These are phyloP conservation scores for Eristalinus sepulchralis DNA, from an alignment of 2,888 invertebrate species.

Conservation along the genomic window DNA sequence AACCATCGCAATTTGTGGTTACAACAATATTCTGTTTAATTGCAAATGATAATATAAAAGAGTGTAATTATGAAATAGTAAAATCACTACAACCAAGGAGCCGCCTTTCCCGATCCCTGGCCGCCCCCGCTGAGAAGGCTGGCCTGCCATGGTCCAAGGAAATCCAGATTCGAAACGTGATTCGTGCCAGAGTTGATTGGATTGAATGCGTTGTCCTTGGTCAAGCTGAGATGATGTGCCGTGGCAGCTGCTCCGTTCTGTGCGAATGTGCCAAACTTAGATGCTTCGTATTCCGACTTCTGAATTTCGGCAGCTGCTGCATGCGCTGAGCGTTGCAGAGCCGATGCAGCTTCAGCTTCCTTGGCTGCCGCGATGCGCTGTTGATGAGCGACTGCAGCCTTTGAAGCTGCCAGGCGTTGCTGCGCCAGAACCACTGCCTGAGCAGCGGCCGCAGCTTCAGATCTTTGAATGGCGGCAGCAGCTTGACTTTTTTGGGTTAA, in stretches of 20 bases:
- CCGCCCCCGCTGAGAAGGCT: slow-evolving; percentile 63
- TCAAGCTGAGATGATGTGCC: slow-evolving; percentile 83
- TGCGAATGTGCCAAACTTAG: slow-evolving; percentile 84
- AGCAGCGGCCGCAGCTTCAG: slow-evolving; percentile 86
- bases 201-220: slow-evolving; percentile 83
- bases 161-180: slow-evolving; percentile 77
- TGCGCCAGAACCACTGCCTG: slow-evolving; percentile 86
- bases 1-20: background rate
- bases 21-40: slow-evolving; percentile 29
- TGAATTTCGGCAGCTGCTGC: slow-evolving; percentile 87
- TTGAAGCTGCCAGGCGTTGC: slow-evolving; percentile 86
- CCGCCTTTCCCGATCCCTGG: slow-evolving; percentile 56
- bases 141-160: slow-evolving; percentile 76
- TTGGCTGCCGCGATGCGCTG: slow-evolving; percentile 87
- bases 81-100: slow-evolving; percentile 24
- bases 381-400: slow-evolving; percentile 87
- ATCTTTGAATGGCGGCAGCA: slow-evolving; percentile 85
- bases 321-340: slow-evolving; percentile 86
- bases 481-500: slow-evolving; percentile 85
- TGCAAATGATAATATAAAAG: slow-evolving; percentile 9
- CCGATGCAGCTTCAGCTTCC: slow-evolving; percentile 87
- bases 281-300: slow-evolving; percentile 84
- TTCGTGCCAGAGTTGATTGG: slow-evolving; percentile 79
- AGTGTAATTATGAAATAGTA: background rate
- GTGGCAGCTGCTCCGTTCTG: slow-evolving; percentile 83